Conservation (phyloP, 2,797 vertebrate genomes). For the Mus spretus region DNA sequence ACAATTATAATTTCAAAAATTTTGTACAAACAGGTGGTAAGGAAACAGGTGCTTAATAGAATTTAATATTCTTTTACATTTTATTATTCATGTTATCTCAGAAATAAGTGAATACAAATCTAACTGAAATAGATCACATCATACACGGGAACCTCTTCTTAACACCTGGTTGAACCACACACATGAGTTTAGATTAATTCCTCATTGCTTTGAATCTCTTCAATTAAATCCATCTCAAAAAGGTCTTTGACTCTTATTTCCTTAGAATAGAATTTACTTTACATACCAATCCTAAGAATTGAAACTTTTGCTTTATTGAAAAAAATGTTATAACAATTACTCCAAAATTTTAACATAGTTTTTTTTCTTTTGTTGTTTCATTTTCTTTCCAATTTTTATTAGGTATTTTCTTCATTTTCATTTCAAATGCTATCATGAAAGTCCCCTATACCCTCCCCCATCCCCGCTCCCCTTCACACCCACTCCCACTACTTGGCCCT, state of each 20-base stretch:
- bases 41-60: not conserved
- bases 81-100: not conserved
- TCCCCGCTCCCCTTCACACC: no score
- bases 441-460: no score
- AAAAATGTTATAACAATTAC: not conserved
- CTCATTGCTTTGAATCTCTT: not conserved
- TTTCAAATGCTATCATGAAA: no score
- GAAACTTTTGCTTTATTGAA: not conserved
- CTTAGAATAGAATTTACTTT: not conserved
- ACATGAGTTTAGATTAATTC: not conserved
- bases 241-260: not conserved
- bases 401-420: no score
- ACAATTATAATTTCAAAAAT: not conserved
- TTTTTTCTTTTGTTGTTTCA: no score
- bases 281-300: not conserved
- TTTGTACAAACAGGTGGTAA: not conserved
- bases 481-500: no score
- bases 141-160: rapidly evolving
- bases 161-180: not conserved
- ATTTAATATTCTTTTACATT: not conserved
- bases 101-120: not conserved
- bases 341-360: not conserved
- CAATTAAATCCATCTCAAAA: not conserved
- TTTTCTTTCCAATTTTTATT: no score
- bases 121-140: not conserved